phyloP scores from a whole-genome alignment of 2,888 invertebrate genomes.

The Frankliniella fusca region DNA sequence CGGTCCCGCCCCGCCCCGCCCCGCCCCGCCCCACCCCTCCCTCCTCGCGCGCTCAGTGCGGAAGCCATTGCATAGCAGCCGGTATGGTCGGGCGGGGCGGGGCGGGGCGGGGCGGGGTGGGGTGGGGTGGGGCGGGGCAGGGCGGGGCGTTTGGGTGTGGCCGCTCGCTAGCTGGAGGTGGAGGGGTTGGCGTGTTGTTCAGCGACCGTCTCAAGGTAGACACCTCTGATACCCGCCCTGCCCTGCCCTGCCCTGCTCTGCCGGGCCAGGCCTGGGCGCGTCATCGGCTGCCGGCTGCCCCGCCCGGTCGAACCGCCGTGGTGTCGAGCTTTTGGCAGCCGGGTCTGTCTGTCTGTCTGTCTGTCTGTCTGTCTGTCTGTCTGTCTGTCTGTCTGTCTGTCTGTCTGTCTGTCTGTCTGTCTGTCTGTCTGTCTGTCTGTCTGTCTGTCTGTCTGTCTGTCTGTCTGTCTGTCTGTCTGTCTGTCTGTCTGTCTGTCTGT shows the following conservation, averaged over 20 bases:
- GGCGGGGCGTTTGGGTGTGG: conserved; percentile 3
- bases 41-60: neutral
- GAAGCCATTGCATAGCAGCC: neutral
- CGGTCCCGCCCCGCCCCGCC: neutral
- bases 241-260: neutral
- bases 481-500: neutral
- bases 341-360: neutral
- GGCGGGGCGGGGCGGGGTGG: conserved; percentile 3
- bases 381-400: no score
- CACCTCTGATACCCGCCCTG: neutral
- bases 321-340: neutral
- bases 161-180: neutral
- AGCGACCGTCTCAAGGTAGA: neutral
- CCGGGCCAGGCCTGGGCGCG: neutral
- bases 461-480: no score
- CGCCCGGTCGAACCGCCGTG: neutral
- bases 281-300: neutral
- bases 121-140: neutral
- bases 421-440: no score
- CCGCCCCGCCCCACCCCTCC: neutral
- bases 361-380: no score
- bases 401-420: no score
- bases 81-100: neutral
- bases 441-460: neutral
- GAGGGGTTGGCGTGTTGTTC: neutral